Conservation (phyloP, 2,888 invertebrate species). For the Dioctria linearis region DNA sequence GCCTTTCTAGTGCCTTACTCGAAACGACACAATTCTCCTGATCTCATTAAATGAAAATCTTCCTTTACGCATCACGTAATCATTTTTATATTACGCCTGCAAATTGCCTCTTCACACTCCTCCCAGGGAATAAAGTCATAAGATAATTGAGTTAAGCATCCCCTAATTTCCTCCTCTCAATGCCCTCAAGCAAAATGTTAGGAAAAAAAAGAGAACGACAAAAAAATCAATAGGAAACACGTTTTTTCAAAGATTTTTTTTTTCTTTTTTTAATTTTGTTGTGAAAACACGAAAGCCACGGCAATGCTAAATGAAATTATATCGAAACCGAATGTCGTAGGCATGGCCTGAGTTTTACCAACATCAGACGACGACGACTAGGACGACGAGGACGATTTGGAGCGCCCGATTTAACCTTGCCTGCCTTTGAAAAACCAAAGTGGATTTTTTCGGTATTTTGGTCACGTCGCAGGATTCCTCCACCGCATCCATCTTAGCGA, state of each 20-base stretch:
- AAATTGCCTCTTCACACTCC: constrained; percentile 32
- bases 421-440: background rate
- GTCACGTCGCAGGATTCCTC: constrained; percentile 27
- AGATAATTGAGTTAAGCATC: constrained; percentile 34
- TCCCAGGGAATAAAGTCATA: constrained; percentile 24
- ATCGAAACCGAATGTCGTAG: background rate
- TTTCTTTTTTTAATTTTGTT: constrained; percentile 10
- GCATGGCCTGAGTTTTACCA: background rate
- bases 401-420: constrained; percentile 2
- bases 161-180: constrained; percentile 2
- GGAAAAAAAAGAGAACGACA: background rate
- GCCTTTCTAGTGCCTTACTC: too few species aligned
- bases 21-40: constrained; percentile 7
- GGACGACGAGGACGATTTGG: too few species aligned
- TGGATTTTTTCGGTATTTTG: constrained; percentile 29
- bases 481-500: constrained; percentile 18
- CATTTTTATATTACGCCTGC: constrained; percentile 32
- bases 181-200: too few species aligned
- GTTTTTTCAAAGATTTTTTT: constrained; percentile 5
- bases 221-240: constrained; percentile 16
- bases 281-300: constrained; percentile 14
- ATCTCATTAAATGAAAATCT: background rate
- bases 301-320: constrained; percentile 20
- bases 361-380: background rate
- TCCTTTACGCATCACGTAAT: constrained; percentile 18